Evolutionary conservation across 2,888 invertebrate genomes (phyloP), one percentile per base, ranked within the genome.

Genomic region (Volucella zonaria): DNA sequence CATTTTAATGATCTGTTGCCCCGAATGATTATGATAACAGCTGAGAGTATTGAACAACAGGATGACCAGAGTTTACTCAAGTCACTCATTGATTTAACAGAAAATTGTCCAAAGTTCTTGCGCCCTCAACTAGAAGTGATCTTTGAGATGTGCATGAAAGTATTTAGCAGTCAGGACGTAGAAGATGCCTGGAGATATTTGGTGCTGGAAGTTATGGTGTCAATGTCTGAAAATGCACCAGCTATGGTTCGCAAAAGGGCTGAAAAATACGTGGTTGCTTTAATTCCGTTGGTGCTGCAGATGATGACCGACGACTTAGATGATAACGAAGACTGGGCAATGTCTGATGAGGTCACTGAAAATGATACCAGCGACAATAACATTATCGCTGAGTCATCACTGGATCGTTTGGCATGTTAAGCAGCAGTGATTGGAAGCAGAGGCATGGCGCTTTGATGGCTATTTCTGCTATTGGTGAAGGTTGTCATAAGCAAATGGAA

Each of bases 361-460:
- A 98, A 98, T 82, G 99, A 99, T 90, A 97, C 96, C 89, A 98
- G 98, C 91, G 97, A 97, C 88, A 98, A 98, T 91, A 96, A 97
- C 88, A 97, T 98, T 8, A 97, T 98, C 59, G 99, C 98, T 0
- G 99, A 99, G 92, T 97, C 98, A 23, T 97, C 98, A 8, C 93
- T 99, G 75, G 99, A 99, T 93, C 95, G 99, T 87, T 93, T 99
- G 90, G 98, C 99, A n/a, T 99, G 98, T 93, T 99, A 88, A 93
- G 93, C 59, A 96, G 95, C 87, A 93, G 94, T 11, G 95, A 97
- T 89, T 97, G 97, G 97, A 95, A 95, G 88, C 95, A 96, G 87
- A 94, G 97, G n/a, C 97, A 99, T 92, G 99, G 99, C 52, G 99
- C 98, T 2, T 94, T 99, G 47, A 99, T 99, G 99, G 99, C 99